Conservation (phyloP, 2,888 invertebrate species). For the Temnothorax unifasciatus region DNA sequence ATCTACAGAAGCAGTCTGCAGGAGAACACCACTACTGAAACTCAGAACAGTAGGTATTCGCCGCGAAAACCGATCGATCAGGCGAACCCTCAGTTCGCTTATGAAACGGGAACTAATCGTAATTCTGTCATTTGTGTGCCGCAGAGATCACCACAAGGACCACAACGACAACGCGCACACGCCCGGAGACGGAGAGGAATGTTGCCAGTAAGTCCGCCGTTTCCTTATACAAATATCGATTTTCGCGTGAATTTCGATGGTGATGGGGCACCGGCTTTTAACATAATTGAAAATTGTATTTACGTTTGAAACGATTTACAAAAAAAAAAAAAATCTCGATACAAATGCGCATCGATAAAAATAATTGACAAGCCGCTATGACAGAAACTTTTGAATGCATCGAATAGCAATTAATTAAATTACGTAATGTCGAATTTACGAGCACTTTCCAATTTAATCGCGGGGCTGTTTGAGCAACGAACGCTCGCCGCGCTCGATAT, state of each 20-base stretch:
- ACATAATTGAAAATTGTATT: constrained; percentile 24
- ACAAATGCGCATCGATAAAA: constrained; percentile 8
- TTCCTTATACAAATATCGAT: not conserved
- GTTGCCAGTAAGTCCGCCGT: constrained; percentile 80
- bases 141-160: constrained; percentile 82
- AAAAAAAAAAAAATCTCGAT: not conserved
- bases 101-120: not conserved
- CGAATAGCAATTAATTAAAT: constrained; percentile 36
- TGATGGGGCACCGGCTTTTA: not conserved
- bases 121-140: constrained; percentile 56
- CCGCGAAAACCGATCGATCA: not conserved
- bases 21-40: constrained; percentile 86
- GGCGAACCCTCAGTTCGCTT: not conserved
- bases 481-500: not conserved
- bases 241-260: not conserved
- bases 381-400: constrained; percentile 20
- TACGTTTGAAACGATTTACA: not conserved
- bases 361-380: constrained; percentile 15
- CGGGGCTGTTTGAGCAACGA: constrained; percentile 15
- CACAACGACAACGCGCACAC: constrained; percentile 79
- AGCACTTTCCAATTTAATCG: constrained; percentile 44
- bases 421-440: constrained; percentile 25
- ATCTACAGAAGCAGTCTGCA: constrained; percentile 86
- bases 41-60: constrained; percentile 86
- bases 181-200: constrained; percentile 78